Conservation (phyloP, 1,140 invertebrate species). For the Steinernema feltiae region DNA sequence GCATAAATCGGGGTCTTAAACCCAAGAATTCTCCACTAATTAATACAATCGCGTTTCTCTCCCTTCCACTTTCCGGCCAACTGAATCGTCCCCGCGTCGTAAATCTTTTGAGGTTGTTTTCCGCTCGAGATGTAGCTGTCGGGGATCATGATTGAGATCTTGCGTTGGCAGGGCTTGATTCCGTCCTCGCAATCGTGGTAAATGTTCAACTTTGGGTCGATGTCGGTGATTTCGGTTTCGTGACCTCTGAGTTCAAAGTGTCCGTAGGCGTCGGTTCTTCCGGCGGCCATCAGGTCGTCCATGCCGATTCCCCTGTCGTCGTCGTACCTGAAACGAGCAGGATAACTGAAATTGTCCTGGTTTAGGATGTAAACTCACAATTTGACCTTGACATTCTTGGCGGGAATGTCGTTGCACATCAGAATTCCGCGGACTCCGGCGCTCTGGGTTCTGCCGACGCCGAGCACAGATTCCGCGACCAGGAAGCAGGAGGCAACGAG, state of each 20-base stretch:
- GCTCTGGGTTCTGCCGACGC: neutral
- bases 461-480: neutral
- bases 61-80: slow-evolving; percentile 51
- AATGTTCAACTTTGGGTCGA: slow-evolving; percentile 47
- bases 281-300: slow-evolving; percentile 35
- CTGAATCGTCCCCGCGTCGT: slow-evolving; percentile 48
- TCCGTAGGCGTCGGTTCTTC: slow-evolving; percentile 36
- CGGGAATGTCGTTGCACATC: slow-evolving; percentile 28
- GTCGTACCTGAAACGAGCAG: slow-evolving; percentile 9
- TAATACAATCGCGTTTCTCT: slow-evolving; percentile 48
- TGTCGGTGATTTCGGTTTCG: slow-evolving; percentile 34
- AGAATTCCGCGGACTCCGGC: slow-evolving; percentile 16
- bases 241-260: slow-evolving; percentile 32
- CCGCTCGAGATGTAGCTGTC: slow-evolving; percentile 49
- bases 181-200: slow-evolving; percentile 52
- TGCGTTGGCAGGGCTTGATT: slow-evolving; percentile 48
- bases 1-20: too few relatives aligned
- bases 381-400: slow-evolving; percentile 38
- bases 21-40: slow-evolving; percentile 3
- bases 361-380: neutral
- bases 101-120: slow-evolving; percentile 38
- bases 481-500: neutral
- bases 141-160: slow-evolving; percentile 48
- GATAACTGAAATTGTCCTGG: slow-evolving; percentile 23
- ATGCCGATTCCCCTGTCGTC: neutral